phyloP scores from a whole-genome alignment of 2,888 invertebrate species.

The Drosophila sordidula region DNA sequence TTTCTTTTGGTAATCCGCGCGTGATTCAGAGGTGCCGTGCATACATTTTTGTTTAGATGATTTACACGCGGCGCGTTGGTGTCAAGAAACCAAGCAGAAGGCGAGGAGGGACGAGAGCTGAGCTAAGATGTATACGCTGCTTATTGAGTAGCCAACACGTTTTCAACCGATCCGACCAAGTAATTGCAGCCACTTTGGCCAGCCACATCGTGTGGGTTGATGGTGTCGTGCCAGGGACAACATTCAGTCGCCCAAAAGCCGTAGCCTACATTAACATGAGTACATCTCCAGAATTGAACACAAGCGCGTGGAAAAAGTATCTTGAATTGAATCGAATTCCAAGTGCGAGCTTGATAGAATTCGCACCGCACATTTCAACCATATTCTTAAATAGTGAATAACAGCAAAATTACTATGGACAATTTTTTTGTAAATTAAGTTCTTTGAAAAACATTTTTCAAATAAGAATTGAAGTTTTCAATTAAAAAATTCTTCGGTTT shows the following conservation, averaged over 20 bases:
- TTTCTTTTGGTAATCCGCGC: conserved; percentile 53
- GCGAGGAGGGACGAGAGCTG: background rate
- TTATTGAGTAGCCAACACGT: conserved; percentile 59
- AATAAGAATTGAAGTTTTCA: no score
- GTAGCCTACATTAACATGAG: conserved; percentile 19
- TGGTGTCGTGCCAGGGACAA: conserved; percentile 41
- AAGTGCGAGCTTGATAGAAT: no score
- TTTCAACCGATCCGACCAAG: conserved; percentile 28
- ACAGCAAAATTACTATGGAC: no score
- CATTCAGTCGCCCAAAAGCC: conserved; percentile 27
- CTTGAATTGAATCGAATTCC: no score
- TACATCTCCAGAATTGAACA: conserved; percentile 14
- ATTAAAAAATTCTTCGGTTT: no score
- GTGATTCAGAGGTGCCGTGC: conserved; percentile 66
- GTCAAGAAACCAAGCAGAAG: conserved; percentile 21
- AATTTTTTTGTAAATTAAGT: no score
- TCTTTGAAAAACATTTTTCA: no score
- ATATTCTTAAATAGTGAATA: no score
- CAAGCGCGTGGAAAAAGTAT: background rate
- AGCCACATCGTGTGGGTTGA: conserved; percentile 50
- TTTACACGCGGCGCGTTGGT: conserved; percentile 60
- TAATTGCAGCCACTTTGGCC: no score
- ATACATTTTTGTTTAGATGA: conserved; percentile 55
- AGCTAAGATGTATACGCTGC: conserved; percentile 11
- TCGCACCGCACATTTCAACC: no score